These are phyloP conservation scores for Leptopilina myrica DNA, from an alignment of 2,888 invertebrate genomes.

Conservation along the genomic window DNA sequence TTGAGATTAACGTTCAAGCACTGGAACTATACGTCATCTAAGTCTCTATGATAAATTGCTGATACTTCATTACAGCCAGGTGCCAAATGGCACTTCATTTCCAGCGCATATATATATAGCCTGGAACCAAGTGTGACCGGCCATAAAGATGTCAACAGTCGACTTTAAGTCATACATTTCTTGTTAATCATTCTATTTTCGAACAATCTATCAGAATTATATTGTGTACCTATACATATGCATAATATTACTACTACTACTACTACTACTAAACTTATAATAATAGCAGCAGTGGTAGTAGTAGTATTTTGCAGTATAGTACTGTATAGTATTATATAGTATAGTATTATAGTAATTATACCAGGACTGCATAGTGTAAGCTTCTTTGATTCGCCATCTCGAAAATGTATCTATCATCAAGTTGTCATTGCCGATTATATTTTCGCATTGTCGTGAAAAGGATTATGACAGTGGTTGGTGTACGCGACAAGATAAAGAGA, in stretches of 20 bases:
- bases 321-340: no score
- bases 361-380: no score
- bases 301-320: no score
- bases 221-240: no score
- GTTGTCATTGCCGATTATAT: slow-evolving; percentile 11
- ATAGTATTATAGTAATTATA: no score
- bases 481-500: background rate
- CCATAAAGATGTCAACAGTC: slow-evolving; percentile 37
- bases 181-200: slow-evolving; percentile 32
- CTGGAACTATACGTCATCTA: slow-evolving; percentile 22
- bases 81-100: slow-evolving; percentile 33
- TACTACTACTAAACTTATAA: no score
- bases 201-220: background rate
- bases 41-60: slow-evolving; percentile 32
- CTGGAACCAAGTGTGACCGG: slow-evolving; percentile 19
- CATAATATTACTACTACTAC: background rate
- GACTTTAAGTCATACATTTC: slow-evolving; percentile 22
- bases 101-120: slow-evolving; percentile 1
- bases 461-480: slow-evolving; percentile 7
- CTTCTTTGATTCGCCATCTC: background rate
- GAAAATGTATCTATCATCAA: slow-evolving; percentile 18
- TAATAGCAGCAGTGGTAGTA: no score
- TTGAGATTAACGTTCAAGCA: slow-evolving; percentile 18
- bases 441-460: slow-evolving; percentile 21
- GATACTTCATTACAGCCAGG: slow-evolving; percentile 33